A percentile compares a stretch with the other conserved stretches of the same genome.
These are phyloP conservation scores for Onychorhynchus coronatus DNA, from an alignment of 2,113 vertebrate species.

Conservation along the genomic window DNA sequence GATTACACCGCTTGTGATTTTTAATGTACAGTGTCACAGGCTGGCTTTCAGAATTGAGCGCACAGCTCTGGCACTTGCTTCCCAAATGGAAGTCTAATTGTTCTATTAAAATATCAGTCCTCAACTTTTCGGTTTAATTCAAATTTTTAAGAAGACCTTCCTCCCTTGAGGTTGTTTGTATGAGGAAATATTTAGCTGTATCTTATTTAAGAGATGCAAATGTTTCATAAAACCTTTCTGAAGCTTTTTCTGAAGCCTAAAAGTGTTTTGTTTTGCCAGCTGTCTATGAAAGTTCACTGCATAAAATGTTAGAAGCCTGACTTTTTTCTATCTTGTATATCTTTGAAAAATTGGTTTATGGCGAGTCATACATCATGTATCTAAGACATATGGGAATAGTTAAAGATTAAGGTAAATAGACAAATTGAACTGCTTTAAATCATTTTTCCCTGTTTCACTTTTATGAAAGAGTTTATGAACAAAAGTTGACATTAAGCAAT, in stretches of 20 bases:
- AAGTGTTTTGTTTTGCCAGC: constrained; percentile 75
- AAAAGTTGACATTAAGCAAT: constrained; percentile 80
- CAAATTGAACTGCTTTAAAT: constrained; percentile 85
- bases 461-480: constrained; percentile 83
- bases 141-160: neutral
- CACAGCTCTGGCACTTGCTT: neutral
- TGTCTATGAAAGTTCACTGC: constrained; percentile 76
- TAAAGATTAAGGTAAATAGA: constrained; percentile 86
- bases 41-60: neutral
- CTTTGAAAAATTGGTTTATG: constrained; percentile 83
- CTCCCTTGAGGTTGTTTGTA: neutral
- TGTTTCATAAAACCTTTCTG: constrained; percentile 47
- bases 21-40: neutral
- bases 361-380: constrained; percentile 80
- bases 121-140: neutral
- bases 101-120: neutral
- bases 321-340: constrained; percentile 78
- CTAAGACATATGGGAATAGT: constrained; percentile 82
- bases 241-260: constrained; percentile 39
- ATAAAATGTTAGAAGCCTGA: constrained; percentile 78
- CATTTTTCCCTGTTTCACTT: constrained; percentile 78
- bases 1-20: neutral
- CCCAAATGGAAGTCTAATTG: neutral
- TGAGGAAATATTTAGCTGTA: constrained; percentile 1
- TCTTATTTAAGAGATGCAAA: constrained; percentile 46